These are phyloP conservation scores for Tortricodes alternella DNA, from an alignment of 2,888 invertebrate species.

Conservation along the genomic window DNA sequence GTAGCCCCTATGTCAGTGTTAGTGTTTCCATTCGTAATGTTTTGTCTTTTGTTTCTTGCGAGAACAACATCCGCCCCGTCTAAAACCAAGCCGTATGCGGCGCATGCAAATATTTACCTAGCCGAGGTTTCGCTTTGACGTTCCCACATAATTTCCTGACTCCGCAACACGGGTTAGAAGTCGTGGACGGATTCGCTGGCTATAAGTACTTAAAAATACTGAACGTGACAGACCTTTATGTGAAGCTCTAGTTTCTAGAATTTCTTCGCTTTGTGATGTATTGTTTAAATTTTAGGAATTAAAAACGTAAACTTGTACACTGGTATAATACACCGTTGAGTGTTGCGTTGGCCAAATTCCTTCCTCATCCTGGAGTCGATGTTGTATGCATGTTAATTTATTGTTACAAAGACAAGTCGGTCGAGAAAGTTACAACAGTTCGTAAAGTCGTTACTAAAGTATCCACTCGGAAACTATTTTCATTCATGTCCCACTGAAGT, in stretches of 20 bases:
- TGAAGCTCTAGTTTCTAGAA: constrained; percentile 5
- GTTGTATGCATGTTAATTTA: no score
- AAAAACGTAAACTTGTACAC: no score
- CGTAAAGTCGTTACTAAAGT: not conserved
- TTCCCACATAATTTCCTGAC: constrained; percentile 59
- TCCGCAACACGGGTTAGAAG: constrained; percentile 38
- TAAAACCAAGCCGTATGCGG: constrained; percentile 56
- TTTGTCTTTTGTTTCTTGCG: constrained; percentile 68
- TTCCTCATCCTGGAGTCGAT: no score
- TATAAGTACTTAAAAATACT: constrained; percentile 27
- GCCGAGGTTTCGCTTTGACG: constrained; percentile 59
- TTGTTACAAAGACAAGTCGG: not conserved
- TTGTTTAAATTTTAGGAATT: no score
- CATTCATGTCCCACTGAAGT: constrained; percentile 12
- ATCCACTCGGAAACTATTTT: constrained; percentile 23
- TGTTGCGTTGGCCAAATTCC: no score
- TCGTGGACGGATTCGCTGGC: constrained; percentile 15
- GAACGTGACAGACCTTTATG: constrained; percentile 9
- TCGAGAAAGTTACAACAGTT: not conserved
- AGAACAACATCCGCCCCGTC: constrained; percentile 63
- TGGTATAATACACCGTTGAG: no score
- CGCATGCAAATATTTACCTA: constrained; percentile 68
- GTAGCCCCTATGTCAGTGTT: constrained; percentile 28
- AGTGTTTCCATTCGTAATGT: constrained; percentile 59
- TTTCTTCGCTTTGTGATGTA: constrained; percentile 4